Evolutionary conservation across 92 coral and sea anemone genomes (phyloP).

Genomic region (Paramuricea clavata): DNA sequence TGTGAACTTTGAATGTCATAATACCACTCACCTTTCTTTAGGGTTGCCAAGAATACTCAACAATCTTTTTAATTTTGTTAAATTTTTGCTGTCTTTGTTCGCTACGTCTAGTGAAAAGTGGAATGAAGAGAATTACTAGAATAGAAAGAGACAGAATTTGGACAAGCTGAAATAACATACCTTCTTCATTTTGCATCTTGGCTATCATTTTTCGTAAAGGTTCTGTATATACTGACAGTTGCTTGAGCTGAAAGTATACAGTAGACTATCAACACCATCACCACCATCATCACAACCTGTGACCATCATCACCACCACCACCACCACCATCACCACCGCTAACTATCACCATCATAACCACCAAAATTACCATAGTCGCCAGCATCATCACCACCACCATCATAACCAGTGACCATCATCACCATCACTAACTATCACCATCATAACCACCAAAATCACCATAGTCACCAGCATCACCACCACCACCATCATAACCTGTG

Average conservation of each 20-base stretch:
- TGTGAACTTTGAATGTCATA: neutral
- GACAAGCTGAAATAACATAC: constrained; percentile 17
- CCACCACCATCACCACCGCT: neutral
- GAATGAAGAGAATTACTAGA: neutral
- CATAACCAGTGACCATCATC: neutral
- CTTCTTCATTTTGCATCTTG: constrained; percentile 85
- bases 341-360: neutral
- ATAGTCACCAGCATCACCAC: neutral
- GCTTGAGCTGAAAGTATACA: constrained; percentile 72
- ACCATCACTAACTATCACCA: neutral
- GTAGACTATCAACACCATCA: neutral
- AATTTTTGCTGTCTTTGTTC: constrained; percentile 70
- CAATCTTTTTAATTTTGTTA: constrained; percentile 77
- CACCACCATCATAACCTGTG: neutral
- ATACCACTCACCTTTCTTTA: constrained; percentile 70
- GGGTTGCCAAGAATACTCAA: constrained; percentile 90
- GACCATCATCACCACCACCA: neutral
- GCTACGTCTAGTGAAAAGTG: constrained; percentile 66
- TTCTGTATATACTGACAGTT: constrained; percentile 87
- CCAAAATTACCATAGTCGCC: neutral
- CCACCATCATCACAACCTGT: neutral
- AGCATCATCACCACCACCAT: neutral
- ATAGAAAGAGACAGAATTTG: no score
- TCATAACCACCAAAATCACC: neutral
- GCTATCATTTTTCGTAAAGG: constrained; percentile 94